These are phyloP conservation scores for Mycogona germanica DNA, from an alignment of 2,888 invertebrate genomes.

Conservation along the genomic window DNA sequence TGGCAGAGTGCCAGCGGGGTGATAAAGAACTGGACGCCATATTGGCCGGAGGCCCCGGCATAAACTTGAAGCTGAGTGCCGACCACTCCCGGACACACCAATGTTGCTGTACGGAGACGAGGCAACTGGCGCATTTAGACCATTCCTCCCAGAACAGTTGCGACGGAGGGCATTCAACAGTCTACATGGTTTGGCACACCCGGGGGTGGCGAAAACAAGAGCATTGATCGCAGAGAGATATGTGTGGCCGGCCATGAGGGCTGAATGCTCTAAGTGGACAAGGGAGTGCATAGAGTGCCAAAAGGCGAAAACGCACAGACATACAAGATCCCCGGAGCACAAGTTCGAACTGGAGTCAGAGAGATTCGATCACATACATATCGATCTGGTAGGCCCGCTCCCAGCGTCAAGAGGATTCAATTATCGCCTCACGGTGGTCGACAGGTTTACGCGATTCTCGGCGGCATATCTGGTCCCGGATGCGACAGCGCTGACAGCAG, in stretches of 20 bases:
- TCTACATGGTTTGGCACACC: conserved; percentile 19
- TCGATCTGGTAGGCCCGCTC: neutral
- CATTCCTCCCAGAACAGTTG: conserved; percentile 19
- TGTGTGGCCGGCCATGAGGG: neutral
- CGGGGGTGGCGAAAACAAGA: conserved; percentile 15
- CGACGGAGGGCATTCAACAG: conserved; percentile 2
- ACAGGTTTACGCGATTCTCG: neutral
- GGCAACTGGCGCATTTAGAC: no score
- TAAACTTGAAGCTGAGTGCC: no score
- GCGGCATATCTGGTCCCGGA: no score
- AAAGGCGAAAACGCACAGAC: neutral
- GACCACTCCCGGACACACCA: no score
- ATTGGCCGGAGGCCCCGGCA: no score
- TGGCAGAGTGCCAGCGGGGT: no score
- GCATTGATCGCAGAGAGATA: conserved; percentile 16
- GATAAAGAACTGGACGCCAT: no score
- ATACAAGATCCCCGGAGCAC: neutral
- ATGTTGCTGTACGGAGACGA: no score
- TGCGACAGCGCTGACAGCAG: no score
- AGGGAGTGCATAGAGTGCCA: neutral
- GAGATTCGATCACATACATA: neutral
- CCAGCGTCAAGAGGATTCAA: neutral
- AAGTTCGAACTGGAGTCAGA: neutral
- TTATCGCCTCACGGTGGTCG: neutral
- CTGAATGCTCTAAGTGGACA: neutral